Evolutionary conservation across 2,888 invertebrate genomes (phyloP), one percentile per base, ranked within the genome.

Genomic region (Tuberolachnus salignus): DNA sequence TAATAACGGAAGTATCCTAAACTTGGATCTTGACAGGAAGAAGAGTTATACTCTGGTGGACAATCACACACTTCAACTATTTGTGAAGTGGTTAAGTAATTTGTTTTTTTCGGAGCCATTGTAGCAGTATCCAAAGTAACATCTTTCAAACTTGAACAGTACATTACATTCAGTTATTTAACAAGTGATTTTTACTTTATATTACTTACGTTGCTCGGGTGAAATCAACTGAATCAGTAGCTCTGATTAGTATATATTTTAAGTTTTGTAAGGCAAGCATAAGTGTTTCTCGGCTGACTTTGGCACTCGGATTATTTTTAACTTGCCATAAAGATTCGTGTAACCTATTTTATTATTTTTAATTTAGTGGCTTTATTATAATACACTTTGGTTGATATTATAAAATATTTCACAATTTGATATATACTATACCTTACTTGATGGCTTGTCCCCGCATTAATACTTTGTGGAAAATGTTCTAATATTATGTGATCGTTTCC

Each of bases 221-320:
- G 82, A 90, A 90, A 81, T 90, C 89, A 1, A 89, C 87, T 81
- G 89, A 88, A 80, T 90, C 88, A 0, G 91, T 90, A 1, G 91
- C 93, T 69, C 94, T 88, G 59, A 98, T 87, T 63, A 94, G 89
- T 81, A 97, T 89, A 82, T 92, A 90, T 81, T 93, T 91, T 0
- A 98, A 87, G 83, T 94, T 92, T 84, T 96, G 95, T 81, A 98
- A 88, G 0, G 94, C 93, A n/a, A 95, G 89, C 97, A 98, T 96
- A 84, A 98, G 88, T 49, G 92, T 91, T 81, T 91, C 89, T 51
- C 94, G 87, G 59, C 90, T 91, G 0, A 95, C 91, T 82, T 85
- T 84, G 8, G 84, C 83, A 51, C 83, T 84, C 0, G 88, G 88
- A 70, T 88, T 87, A 82, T 88, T 85, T 85, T 89, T 89, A 83